phyloP scores from a whole-genome alignment of 2,113 vertebrate genomes.

The Todiramphus saurophagus region DNA sequence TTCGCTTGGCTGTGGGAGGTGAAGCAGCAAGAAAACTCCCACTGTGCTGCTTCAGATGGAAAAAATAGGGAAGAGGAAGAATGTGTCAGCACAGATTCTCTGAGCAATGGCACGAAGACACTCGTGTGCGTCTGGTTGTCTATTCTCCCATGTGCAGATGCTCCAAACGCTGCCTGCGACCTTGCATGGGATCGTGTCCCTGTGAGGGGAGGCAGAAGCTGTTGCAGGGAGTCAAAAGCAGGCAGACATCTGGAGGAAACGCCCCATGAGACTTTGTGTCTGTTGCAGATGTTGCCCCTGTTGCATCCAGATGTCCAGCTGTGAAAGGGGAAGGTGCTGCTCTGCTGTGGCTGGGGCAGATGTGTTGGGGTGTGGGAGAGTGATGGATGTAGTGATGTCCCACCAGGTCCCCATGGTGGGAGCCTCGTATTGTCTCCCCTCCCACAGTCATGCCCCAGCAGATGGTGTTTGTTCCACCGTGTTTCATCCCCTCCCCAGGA shows the following conservation, averaged over 20 bases:
- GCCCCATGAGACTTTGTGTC: rapidly evolving
- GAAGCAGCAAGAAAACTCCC: conserved; percentile 11
- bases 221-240: not conserved
- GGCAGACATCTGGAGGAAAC: not conserved
- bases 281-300: not conserved
- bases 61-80: not conserved
- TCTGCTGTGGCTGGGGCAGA: not conserved
- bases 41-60: not conserved
- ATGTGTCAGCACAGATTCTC: not conserved
- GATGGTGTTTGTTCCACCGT: not conserved
- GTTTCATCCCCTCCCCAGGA: not conserved
- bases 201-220: not conserved
- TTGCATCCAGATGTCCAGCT: rapidly evolving
- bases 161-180: not conserved
- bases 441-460: not conserved
- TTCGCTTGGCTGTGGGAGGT: not conserved
- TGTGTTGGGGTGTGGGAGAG: not conserved
- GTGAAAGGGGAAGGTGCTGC: not conserved
- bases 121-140: not conserved
- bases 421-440: rapidly evolving
- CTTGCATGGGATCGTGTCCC: not conserved
- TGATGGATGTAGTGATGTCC: not conserved
- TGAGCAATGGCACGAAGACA: not conserved
- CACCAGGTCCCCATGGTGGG: rapidly evolving
- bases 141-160: rapidly evolving